Percentiles rank a stretch among this genome's conserved stretches.
Evolutionary conservation across 2,113 vertebrate genomes (phyloP).

Genomic region (Tetraodon nigroviridis): DNA sequence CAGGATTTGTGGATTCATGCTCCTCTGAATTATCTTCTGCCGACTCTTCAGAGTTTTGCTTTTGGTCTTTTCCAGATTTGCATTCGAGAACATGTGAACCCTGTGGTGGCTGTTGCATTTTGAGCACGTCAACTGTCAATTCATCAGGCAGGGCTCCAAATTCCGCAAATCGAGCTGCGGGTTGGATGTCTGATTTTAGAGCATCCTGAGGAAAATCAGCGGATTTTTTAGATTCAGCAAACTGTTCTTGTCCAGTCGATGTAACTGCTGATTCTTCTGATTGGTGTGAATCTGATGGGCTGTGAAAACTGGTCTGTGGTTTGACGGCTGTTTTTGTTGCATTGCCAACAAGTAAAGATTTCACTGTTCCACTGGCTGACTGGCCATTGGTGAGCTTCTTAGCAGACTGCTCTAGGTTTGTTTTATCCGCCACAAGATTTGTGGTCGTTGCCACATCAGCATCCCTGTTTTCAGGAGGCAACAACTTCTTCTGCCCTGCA

Average conservation of each 20-base stretch:
- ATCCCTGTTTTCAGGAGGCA: not conserved
- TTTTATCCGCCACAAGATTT: not conserved
- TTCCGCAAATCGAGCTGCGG: not conserved
- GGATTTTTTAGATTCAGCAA: not conserved
- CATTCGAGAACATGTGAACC: not conserved
- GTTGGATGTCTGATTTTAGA: not conserved
- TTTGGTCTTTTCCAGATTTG: conserved; percentile 4
- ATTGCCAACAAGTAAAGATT: not conserved
- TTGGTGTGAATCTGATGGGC: not conserved
- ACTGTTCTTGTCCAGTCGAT: conserved; percentile 1
- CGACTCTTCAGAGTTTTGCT: conserved; percentile 18
- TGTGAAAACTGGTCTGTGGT: conserved; percentile 15
- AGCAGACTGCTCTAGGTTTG: conserved; percentile 5
- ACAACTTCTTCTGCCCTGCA: conserved; percentile 12
- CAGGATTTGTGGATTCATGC: conserved; percentile 28
- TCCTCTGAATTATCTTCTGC: conserved; percentile 28
- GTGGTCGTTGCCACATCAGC: conserved; percentile 1
- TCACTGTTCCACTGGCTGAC: conserved; percentile 2
- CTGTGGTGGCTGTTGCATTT: conserved; percentile 4
- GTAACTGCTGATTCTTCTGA: conserved; percentile 5
- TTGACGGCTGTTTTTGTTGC: not conserved
- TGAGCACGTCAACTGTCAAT: conserved; percentile 14
- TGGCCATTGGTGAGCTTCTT: not conserved
- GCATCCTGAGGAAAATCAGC: not conserved
- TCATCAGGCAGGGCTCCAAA: conserved; percentile 3